Evolutionary conservation across 2,113 vertebrate genomes (phyloP), one percentile per base, ranked within the genome.

Genomic region (Mystacornis crossleyi): DNA sequence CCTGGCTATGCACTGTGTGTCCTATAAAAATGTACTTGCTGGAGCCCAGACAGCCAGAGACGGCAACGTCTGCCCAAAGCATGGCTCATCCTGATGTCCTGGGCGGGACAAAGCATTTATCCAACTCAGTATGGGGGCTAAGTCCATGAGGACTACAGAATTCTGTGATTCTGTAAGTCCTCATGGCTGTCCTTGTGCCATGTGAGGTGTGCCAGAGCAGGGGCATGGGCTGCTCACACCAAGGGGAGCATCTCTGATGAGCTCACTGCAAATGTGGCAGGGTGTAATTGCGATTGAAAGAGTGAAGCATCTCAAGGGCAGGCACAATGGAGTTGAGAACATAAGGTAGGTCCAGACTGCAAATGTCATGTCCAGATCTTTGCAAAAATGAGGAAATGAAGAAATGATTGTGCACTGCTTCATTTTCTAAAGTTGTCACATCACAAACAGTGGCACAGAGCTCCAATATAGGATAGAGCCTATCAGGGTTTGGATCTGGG

Each of bases 301-400:
- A 87, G 10, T 9, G n/a, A 90, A 31, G 57, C 36, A 51, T 60
- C 53, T 83, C 87, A 90, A 93, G 82, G 93, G 43, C 75, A 83
- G 48, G 25, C 40, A 64, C 14, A 29, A 1, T 14, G 19, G 31
- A 66, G 12, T 1, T 45, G 55, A 74, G 55, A 92, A 70, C 19
- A 10, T 57, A 62, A 55, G 72, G 70, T 8, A 62, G 12, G 64
- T 58, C 64, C 64, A 71, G 60, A 65, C 51, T 71, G 86, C 51
- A 81, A 67, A 78, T 21, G 64, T 48, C 38, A 60, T 7, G n/a
- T 42, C 55, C 1, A 2, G 51, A 67, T 71, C 64, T 90, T 93
- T 74, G 31, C 34, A 89, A 88, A 89, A 86, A 58, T 81, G 38
- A 55, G 40, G 62, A 85, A 6, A 65, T 25, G 43, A 92, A 80